phyloP scores from a whole-genome alignment of 92 coral and sea anemone genomes.

The Phenganax subtilis region DNA sequence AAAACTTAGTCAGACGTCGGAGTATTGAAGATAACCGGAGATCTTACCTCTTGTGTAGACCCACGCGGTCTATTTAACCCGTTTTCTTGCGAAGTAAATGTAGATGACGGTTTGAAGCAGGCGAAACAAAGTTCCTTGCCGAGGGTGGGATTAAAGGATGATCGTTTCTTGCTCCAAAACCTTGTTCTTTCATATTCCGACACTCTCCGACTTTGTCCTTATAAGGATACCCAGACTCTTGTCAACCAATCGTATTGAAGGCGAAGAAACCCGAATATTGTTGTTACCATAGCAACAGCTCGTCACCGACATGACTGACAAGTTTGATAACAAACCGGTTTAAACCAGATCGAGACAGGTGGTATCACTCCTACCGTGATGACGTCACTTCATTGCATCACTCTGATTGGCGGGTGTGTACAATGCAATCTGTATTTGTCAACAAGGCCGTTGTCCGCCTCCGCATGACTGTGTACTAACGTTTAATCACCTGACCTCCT shows the following conservation, averaged over 20 bases:
- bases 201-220: slow-evolving; percentile 27
- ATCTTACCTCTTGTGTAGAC: slow-evolving; percentile 24
- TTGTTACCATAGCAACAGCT: slow-evolving; percentile 38
- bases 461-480: slow-evolving; percentile 9
- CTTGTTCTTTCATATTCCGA: slow-evolving; percentile 25
- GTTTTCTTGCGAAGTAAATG: slow-evolving; percentile 30
- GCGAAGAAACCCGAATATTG: slow-evolving; percentile 26
- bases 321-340: slow-evolving; percentile 46
- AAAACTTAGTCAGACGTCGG: neutral
- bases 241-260: slow-evolving; percentile 33
- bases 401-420: slow-evolving; percentile 38
- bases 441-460: slow-evolving; percentile 35
- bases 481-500: neutral
- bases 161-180: slow-evolving; percentile 5
- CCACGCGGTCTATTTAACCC: slow-evolving; percentile 40
- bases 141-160: slow-evolving; percentile 45
- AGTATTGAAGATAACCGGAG: neutral
- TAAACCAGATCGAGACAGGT: slow-evolving; percentile 44
- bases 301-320: slow-evolving; percentile 31
- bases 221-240: slow-evolving; percentile 12
- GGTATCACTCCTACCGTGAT: slow-evolving; percentile 39
- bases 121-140: slow-evolving; percentile 35
- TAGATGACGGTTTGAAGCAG: slow-evolving; percentile 13
- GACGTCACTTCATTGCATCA: slow-evolving; percentile 39
- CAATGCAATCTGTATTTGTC: slow-evolving; percentile 35